Conservation (phyloP, 2,797 vertebrate genomes). For the Holocentrus rufus region DNA sequence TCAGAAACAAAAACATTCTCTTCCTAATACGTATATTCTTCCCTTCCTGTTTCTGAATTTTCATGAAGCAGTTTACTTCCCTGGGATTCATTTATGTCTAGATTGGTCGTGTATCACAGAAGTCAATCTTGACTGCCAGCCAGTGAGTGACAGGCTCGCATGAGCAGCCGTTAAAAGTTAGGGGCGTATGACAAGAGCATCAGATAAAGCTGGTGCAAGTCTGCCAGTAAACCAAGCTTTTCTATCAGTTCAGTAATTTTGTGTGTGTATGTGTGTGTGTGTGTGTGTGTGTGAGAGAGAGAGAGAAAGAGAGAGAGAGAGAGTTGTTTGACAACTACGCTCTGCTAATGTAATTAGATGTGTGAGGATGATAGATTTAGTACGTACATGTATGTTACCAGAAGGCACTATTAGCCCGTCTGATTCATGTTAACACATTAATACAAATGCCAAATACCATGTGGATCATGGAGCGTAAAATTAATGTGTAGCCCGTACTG, state of each 20-base stretch:
- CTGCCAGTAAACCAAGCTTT: conserved; percentile 49
- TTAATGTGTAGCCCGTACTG: not conserved
- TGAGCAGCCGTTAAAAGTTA: conserved; percentile 51
- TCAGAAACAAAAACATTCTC: not conserved
- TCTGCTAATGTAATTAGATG: conserved; percentile 34
- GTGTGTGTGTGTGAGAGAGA: not conserved
- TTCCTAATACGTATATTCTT: not conserved
- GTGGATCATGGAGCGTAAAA: not conserved
- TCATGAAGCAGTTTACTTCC: conserved; percentile 50
- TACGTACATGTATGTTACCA: not conserved
- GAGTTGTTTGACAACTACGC: conserved; percentile 21
- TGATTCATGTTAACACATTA: conserved; percentile 1
- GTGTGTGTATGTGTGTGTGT: conserved; percentile 8
- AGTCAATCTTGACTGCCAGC: conserved; percentile 50
- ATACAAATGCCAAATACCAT: conserved; percentile 19
- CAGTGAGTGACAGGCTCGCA: conserved; percentile 51
- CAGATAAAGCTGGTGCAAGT: conserved; percentile 51
- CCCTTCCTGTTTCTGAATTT: not conserved
- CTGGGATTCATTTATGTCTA: conserved; percentile 25
- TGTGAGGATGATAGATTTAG: conserved; percentile 23
- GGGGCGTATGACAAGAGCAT: conserved; percentile 36
- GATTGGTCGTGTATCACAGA: conserved; percentile 44
- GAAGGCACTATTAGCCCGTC: no score
- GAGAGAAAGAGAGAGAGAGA: not conserved
- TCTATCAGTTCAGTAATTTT: conserved; percentile 37